Evolutionary conservation across 2,797 vertebrate species (phyloP).

Genomic region (Pseudotriccus pelzelni): DNA sequence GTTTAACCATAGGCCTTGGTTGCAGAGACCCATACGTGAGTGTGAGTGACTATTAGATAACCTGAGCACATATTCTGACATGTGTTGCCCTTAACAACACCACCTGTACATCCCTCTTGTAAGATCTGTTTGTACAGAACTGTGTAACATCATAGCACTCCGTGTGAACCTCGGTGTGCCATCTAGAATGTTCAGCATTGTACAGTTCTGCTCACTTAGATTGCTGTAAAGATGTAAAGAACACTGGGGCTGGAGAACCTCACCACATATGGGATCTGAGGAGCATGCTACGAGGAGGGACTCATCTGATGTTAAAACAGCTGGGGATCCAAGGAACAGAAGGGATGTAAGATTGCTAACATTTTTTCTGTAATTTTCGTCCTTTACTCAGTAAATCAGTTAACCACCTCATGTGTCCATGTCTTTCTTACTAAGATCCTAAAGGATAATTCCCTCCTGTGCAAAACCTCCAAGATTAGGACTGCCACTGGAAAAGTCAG

Average conservation of each 20-base stretch:
- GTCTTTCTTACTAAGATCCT: neutral
- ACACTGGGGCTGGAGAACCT: neutral
- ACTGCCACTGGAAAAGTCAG: neutral
- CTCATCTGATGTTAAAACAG: neutral
- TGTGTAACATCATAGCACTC: accelerated
- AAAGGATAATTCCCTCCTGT: neutral
- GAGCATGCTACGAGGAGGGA: accelerated
- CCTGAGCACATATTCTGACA: neutral
- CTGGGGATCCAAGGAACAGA: neutral
- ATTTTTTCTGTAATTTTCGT: neutral
- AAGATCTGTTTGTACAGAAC: neutral
- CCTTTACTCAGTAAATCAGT: neutral
- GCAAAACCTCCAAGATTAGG: neutral
- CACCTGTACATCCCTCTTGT: too few species aligned
- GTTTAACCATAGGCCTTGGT: neutral
- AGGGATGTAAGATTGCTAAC: accelerated
- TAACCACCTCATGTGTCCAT: neutral
- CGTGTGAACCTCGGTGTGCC: neutral
- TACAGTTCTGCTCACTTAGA: neutral
- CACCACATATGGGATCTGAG: neutral
- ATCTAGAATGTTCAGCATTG: neutral
- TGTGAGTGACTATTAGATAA: neutral
- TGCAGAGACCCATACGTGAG: accelerated
- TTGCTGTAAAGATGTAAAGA: neutral
- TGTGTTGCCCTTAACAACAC: neutral